Conservation (phyloP, 1,140 invertebrate species). For the Pseudachorutes palmiensis region DNA sequence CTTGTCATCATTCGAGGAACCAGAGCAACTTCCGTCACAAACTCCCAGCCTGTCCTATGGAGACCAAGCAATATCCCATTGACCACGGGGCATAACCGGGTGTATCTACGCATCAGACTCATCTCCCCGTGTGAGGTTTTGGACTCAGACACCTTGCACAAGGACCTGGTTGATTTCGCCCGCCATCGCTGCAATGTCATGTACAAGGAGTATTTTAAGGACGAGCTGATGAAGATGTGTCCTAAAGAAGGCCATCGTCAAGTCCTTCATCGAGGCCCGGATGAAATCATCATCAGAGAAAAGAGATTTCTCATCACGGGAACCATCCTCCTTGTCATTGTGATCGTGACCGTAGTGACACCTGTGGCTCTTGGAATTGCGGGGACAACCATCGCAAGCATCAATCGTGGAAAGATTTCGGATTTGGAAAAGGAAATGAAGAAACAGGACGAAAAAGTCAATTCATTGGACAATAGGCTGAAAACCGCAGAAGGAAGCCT, state of each 20-base stretch:
- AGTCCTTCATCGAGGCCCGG: not conserved
- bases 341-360: not conserved
- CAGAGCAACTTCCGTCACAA: not conserved
- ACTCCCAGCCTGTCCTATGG: constrained; percentile 20
- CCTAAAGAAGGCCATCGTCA: not conserved
- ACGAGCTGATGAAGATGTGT: not conserved
- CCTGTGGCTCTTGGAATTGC: not conserved
- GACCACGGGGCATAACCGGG: not conserved
- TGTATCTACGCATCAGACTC: not conserved
- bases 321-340: not conserved
- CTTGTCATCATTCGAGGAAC: not conserved
- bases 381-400: not conserved
- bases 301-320: not conserved
- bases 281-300: not conserved
- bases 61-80: not conserved
- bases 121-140: constrained; percentile 5
- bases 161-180: constrained; percentile 9
- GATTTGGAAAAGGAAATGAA: not conserved
- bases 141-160: not conserved
- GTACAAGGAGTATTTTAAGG: constrained; percentile 1
- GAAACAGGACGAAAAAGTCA: not conserved
- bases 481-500: not conserved
- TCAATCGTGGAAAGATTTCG: not conserved
- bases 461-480: not conserved
- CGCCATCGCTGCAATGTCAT: not conserved